phyloP scores from a whole-genome alignment of 2,888 invertebrate species.

The Anodontia alba region DNA sequence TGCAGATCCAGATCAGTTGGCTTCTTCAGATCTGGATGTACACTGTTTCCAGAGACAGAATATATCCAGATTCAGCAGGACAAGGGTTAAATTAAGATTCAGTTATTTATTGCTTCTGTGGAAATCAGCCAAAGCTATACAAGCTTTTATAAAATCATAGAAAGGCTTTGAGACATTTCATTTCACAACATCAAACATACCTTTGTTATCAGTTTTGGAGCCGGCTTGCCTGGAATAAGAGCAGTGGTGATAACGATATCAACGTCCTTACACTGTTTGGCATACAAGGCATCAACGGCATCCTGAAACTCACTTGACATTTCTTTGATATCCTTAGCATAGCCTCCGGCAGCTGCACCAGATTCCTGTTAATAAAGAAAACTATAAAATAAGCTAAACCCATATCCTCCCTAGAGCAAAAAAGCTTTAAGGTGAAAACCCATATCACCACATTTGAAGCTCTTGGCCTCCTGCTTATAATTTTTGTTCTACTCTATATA shows the following conservation, averaged over 20 bases:
- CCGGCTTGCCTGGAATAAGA: conserved; percentile 94
- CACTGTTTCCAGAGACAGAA: too few relatives aligned
- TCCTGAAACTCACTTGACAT: conserved; percentile 89
- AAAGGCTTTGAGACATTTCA: too few relatives aligned
- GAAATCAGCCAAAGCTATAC: too few relatives aligned
- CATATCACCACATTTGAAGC: background rate
- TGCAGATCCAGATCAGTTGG: too few relatives aligned
- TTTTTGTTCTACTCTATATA: too few relatives aligned
- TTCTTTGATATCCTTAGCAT: conserved; percentile 92
- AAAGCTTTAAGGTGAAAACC: too few relatives aligned
- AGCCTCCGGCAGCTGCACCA: conserved; percentile 89
- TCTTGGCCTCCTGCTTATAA: background rate
- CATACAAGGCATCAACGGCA: conserved; percentile 94
- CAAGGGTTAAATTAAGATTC: too few relatives aligned
- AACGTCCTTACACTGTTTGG: conserved; percentile 93
- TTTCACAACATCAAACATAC: too few relatives aligned
- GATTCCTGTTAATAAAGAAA: conserved; percentile 83
- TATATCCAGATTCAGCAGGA: too few relatives aligned
- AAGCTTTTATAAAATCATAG: too few relatives aligned
- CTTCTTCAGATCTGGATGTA: too few relatives aligned
- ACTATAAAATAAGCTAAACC: conserved; percentile 20
- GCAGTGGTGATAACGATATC: conserved; percentile 96
- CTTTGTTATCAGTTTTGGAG: conserved; percentile 92
- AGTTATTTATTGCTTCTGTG: too few relatives aligned
- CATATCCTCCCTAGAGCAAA: background rate